phyloP scores from a whole-genome alignment of 2,797 vertebrate genomes.

The Acomys russatus region DNA sequence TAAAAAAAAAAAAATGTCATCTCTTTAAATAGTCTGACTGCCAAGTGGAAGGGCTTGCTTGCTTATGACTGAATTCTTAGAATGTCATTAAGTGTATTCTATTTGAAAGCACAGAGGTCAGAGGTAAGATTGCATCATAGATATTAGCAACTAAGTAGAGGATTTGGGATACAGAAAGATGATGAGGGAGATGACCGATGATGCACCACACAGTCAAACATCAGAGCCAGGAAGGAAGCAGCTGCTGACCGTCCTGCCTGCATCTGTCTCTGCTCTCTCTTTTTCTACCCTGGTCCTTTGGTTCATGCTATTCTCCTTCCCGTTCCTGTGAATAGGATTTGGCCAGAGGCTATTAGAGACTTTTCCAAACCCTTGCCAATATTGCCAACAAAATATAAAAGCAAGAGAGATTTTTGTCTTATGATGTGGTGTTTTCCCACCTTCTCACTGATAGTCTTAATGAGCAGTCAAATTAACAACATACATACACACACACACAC shows the following conservation, averaged over 20 bases:
- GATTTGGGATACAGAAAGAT: neutral
- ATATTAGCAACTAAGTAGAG: neutral
- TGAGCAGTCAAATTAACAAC: neutral
- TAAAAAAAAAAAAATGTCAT: too few species aligned
- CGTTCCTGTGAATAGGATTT: neutral
- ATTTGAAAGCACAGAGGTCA: neutral
- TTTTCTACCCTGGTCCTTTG: neutral
- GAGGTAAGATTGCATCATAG: neutral
- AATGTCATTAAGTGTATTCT: neutral
- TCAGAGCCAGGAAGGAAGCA: neutral
- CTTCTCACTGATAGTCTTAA: neutral
- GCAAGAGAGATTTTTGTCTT: neutral
- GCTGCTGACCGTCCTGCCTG: neutral
- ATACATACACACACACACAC: neutral
- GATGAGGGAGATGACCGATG: neutral
- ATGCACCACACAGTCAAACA: neutral
- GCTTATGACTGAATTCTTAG: neutral
- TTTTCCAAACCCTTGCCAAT: neutral
- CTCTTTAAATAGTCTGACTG: neutral
- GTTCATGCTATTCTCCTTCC: neutral
- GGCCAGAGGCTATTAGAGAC: neutral
- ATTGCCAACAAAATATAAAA: neutral
- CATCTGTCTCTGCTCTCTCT: neutral
- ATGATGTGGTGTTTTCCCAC: conserved; percentile 7
- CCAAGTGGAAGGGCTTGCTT: neutral